Evolutionary conservation across 2,888 invertebrate species (phyloP).

Genomic region (Lepidonotus clava): DNA sequence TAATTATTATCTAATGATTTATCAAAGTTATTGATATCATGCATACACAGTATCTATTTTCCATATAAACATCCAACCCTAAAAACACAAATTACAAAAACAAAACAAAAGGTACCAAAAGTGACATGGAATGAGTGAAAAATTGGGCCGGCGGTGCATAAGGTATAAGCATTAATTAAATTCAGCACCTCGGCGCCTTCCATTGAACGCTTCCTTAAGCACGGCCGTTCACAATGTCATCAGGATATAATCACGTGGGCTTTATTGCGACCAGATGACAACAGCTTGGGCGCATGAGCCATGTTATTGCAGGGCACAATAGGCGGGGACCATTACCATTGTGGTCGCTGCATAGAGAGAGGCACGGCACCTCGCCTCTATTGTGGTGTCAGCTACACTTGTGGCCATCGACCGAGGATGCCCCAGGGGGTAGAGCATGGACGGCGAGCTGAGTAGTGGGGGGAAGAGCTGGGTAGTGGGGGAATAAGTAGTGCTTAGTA

Average conservation of each 20-base stretch:
- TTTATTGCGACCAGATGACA: constrained; percentile 8
- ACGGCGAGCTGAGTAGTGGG: background rate
- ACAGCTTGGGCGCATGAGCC: constrained; percentile 19
- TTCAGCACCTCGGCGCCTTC: background rate
- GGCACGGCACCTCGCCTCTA: background rate
- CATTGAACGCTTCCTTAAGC: background rate
- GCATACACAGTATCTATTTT: no score
- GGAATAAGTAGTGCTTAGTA: no score
- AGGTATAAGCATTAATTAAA: constrained; percentile 8
- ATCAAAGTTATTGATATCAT: no score
- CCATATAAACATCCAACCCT: no score
- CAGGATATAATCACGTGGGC: background rate
- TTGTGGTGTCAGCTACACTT: background rate
- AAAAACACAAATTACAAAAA: no score
- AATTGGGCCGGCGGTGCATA: no score
- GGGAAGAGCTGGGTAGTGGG: background rate
- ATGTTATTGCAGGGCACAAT: constrained; percentile 7
- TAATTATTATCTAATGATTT: no score
- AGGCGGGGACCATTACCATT: background rate
- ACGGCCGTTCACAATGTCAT: background rate
- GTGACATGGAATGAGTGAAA: no score
- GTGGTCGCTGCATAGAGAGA: background rate
- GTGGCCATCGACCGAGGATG: background rate
- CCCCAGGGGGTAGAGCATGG: background rate
- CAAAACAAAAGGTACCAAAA: no score